phyloP scores from a whole-genome alignment of 2,113 vertebrate species.

The Nesoenas mayeri region DNA sequence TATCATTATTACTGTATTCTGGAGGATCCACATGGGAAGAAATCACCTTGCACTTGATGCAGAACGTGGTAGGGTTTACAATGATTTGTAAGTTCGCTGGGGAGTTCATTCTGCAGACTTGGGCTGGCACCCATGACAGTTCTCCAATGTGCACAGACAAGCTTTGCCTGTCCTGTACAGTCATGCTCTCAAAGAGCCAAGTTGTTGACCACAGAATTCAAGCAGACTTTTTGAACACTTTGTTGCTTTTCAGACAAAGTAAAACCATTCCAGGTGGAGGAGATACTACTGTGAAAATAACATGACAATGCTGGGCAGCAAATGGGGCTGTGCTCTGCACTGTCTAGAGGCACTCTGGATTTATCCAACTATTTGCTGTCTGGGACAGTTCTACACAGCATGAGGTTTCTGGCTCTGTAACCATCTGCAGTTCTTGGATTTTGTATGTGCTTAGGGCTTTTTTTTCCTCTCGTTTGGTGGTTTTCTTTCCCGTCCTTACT shows the following conservation, averaged over 20 bases:
- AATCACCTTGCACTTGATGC: background rate
- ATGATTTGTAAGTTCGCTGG: background rate
- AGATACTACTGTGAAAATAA: constrained; percentile 47
- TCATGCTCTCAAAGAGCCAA: background rate
- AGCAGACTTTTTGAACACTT: background rate
- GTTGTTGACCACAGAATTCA: background rate
- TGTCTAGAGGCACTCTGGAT: constrained; percentile 45
- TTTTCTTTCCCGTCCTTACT: constrained; percentile 48
- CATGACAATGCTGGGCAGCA: background rate
- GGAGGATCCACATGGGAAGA: background rate
- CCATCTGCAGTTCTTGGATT: constrained; percentile 62
- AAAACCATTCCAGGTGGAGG: background rate
- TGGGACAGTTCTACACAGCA: constrained; percentile 50
- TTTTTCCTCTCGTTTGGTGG: constrained; percentile 48
- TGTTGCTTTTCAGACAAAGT: background rate
- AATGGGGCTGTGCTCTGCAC: background rate
- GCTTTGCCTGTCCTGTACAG: background rate
- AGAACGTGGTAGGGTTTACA: background rate
- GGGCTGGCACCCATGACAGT: background rate
- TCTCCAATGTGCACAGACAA: background rate
- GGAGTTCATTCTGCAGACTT: background rate
- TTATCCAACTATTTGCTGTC: constrained; percentile 55
- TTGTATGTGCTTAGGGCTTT: constrained; percentile 49
- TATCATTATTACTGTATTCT: background rate
- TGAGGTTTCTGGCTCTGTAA: constrained; percentile 61